These are phyloP conservation scores for Dorcus parallelipipedus DNA, from an alignment of 2,888 invertebrate species.

Conservation along the genomic window DNA sequence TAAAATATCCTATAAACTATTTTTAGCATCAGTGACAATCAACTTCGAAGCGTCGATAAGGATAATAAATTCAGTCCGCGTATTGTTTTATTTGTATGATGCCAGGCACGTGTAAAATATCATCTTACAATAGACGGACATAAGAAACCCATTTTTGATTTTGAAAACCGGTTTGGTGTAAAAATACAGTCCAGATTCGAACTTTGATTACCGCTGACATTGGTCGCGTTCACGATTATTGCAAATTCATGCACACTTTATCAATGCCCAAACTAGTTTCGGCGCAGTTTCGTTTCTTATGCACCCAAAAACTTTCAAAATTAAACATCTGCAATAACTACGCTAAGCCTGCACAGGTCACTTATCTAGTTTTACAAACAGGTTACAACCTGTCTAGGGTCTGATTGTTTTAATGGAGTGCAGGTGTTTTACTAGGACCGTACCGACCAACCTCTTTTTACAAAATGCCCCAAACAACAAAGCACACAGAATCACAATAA, in stretches of 20 bases:
- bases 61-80: conserved; percentile 18
- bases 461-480: conserved; percentile 16
- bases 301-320: background rate
- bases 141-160: conserved; percentile 28
- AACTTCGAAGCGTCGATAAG: conserved; percentile 9
- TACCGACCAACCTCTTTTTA: conserved; percentile 17
- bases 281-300: background rate
- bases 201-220: conserved; percentile 17
- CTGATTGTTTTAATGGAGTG: conserved; percentile 36
- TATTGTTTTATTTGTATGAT: conserved; percentile 24
- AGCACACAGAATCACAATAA: background rate
- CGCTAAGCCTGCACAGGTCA: background rate
- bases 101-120: conserved; percentile 28
- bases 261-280: conserved; percentile 1
- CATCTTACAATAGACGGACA: conserved; percentile 28
- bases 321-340: background rate
- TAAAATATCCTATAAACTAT: background rate
- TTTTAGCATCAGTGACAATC: conserved; percentile 9
- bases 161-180: conserved; percentile 25
- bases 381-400: conserved; percentile 44
- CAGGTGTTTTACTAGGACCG: conserved; percentile 37
- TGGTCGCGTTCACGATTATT: conserved; percentile 11
- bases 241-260: conserved; percentile 4
- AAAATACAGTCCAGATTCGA: conserved; percentile 22
- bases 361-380: conserved; percentile 27